Percentiles rank a stretch among this genome's conserved stretches.
phyloP scores from a whole-genome alignment of 2,888 invertebrate genomes.

The Sarcophaga rosellei region DNA sequence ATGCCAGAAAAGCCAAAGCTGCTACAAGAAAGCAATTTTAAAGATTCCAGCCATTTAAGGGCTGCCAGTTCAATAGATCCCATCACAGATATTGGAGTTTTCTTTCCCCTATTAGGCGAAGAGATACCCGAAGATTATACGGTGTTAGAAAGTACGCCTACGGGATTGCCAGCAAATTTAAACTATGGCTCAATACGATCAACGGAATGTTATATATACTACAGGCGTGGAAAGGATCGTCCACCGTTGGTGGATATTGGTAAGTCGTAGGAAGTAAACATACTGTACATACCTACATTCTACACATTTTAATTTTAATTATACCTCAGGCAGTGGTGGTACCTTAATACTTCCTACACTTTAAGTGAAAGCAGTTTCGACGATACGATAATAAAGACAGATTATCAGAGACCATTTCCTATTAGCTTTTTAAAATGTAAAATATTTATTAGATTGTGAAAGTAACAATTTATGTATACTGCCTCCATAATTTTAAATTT shows the following conservation, averaged over 20 bases:
- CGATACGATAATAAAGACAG: too few relatives aligned
- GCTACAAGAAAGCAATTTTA: slow-evolving; percentile 87
- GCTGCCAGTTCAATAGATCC: slow-evolving; percentile 92
- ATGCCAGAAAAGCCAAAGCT: slow-evolving; percentile 91
- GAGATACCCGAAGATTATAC: slow-evolving; percentile 90
- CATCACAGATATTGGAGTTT: slow-evolving; percentile 96
- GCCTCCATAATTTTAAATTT: too few relatives aligned
- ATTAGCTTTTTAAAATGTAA: too few relatives aligned
- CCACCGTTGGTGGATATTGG: slow-evolving; percentile 99
- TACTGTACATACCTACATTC: too few relatives aligned
- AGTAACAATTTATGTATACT: too few relatives aligned
- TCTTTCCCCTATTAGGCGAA: slow-evolving; percentile 95
- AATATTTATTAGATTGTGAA: too few relatives aligned
- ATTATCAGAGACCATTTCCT: too few relatives aligned
- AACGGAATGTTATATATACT: slow-evolving; percentile 96
- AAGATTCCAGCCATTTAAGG: slow-evolving; percentile 91
- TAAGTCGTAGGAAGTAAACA: slow-evolving; percentile 80
- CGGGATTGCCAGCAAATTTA: slow-evolving; percentile 94
- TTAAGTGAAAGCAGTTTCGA: too few relatives aligned
- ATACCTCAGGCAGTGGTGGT: too few relatives aligned
- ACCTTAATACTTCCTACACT: too few relatives aligned
- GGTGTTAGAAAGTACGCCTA: slow-evolving; percentile 87
- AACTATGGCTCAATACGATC: slow-evolving; percentile 98
- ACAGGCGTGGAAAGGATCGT: slow-evolving; percentile 94
- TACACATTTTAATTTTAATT: too few relatives aligned